These are phyloP conservation scores for Drosophila mauritiana DNA, from an alignment of 1,140 invertebrate species.

Conservation along the genomic window DNA sequence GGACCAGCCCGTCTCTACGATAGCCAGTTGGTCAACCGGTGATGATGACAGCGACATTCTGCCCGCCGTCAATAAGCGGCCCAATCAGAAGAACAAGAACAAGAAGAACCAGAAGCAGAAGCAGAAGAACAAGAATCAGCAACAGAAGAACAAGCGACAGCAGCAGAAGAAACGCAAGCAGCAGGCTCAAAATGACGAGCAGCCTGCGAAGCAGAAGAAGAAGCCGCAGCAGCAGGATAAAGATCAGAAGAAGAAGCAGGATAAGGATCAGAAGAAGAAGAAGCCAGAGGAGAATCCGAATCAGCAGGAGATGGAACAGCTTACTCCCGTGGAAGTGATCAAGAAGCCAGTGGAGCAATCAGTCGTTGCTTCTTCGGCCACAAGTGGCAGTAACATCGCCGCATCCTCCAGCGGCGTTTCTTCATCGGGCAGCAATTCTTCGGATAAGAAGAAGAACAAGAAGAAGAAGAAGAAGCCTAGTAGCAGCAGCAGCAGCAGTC, in stretches of 20 bases:
- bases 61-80: conserved; percentile 40
- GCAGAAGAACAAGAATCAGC: conserved; percentile 24
- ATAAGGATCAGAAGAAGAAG: conserved; percentile 26
- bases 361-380: background rate
- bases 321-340: conserved; percentile 7
- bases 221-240: conserved; percentile 16
- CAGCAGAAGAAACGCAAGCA: conserved; percentile 16
- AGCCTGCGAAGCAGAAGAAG: conserved; percentile 1
- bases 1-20: conserved; percentile 39
- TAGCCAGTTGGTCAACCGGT: conserved; percentile 66
- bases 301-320: conserved; percentile 5
- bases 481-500: conserved; percentile 29
- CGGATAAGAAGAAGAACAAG: conserved; percentile 31
- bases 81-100: conserved; percentile 34
- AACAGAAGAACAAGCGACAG: conserved; percentile 30
- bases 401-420: conserved; percentile 7
- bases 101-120: conserved; percentile 30
- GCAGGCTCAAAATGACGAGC: conserved; percentile 12
- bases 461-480: conserved; percentile 44
- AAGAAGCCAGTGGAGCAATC: conserved; percentile 21
- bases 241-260: conserved; percentile 16
- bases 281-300: conserved; percentile 15
- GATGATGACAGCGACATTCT: conserved; percentile 47
- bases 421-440: conserved; percentile 15
- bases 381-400: background rate